phyloP scores from a whole-genome alignment of 2,888 invertebrate genomes.

The Rambutsinella grinnellia region DNA sequence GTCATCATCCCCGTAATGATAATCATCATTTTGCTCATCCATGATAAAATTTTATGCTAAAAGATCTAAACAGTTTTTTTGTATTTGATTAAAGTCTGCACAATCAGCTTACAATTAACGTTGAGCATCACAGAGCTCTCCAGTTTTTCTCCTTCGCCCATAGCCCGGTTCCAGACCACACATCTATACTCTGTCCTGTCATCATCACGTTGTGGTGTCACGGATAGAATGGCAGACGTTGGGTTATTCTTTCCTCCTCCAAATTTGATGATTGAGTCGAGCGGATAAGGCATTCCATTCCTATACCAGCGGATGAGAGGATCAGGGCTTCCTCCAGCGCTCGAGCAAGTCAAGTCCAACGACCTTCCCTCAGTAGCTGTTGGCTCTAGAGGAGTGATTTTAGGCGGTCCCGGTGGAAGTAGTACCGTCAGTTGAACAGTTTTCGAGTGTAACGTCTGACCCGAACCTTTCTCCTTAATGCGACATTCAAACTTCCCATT shows the following conservation, averaged over 20 bases:
- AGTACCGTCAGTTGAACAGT: slow-evolving; percentile 88
- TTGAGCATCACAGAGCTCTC: slow-evolving; percentile 84
- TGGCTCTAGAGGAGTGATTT: slow-evolving; percentile 81
- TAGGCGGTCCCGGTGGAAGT: slow-evolving; percentile 85
- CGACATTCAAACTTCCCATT: slow-evolving; percentile 91
- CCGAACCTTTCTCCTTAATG: slow-evolving; percentile 84
- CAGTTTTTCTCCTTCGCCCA: slow-evolving; percentile 83
- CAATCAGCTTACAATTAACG: slow-evolving; percentile 87
- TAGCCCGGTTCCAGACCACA: slow-evolving; percentile 90
- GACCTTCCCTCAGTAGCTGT: slow-evolving; percentile 79
- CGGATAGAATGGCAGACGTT: slow-evolving; percentile 80
- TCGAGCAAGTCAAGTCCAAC: slow-evolving; percentile 73
- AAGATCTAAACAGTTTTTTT: background rate
- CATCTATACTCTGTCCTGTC: slow-evolving; percentile 87
- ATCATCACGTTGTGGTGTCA: slow-evolving; percentile 86
- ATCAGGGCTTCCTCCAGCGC: slow-evolving; percentile 90
- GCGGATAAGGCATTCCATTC: slow-evolving; percentile 80
- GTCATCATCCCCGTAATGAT: background rate
- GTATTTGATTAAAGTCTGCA: background rate
- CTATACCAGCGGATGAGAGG: slow-evolving; percentile 86
- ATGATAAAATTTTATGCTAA: slow-evolving; percentile 16
- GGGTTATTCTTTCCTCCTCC: slow-evolving; percentile 82
- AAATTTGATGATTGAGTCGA: slow-evolving; percentile 76
- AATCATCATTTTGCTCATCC: background rate
- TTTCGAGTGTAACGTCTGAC: slow-evolving; percentile 76